phyloP scores from a whole-genome alignment of 2,797 vertebrate species.

The Melanotaenia nigrans region DNA sequence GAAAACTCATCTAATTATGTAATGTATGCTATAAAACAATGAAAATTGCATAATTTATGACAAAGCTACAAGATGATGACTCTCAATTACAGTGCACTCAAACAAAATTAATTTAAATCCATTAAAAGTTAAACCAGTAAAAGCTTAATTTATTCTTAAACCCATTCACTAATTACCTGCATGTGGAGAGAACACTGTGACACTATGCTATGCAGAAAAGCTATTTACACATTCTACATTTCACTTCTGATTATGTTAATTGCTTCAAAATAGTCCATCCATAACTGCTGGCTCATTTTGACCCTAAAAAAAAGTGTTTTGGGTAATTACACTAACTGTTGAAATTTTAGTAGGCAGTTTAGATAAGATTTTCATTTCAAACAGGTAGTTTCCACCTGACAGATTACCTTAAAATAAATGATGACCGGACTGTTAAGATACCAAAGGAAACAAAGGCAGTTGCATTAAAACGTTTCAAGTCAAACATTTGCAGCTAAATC shows the following conservation, averaged over 20 bases:
- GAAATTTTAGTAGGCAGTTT: constrained; percentile 42
- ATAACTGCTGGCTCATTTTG: constrained; percentile 17
- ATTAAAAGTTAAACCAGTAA: background rate
- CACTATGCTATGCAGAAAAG: background rate
- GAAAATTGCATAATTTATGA: background rate
- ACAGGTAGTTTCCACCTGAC: constrained; percentile 33
- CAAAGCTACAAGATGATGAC: constrained; percentile 4
- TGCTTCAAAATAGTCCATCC: constrained; percentile 27
- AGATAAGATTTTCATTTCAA: constrained; percentile 42
- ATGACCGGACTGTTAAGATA: constrained; percentile 10
- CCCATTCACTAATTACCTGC: background rate
- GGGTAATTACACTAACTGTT: constrained; percentile 60
- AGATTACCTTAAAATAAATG: constrained; percentile 22
- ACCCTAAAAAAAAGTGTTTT: constrained; percentile 46
- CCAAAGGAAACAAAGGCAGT: constrained; percentile 9
- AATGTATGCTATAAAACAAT: constrained; percentile 4
- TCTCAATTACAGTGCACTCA: constrained; percentile 14
- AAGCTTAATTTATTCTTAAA: constrained; percentile 14
- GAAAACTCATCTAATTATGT: background rate
- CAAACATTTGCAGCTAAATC: constrained; percentile 18
- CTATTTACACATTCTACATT: constrained; percentile 20
- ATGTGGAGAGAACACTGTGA: background rate
- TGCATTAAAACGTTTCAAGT: background rate
- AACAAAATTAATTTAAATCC: background rate
- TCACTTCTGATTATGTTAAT: constrained; percentile 22